A percentile compares a stretch with the other conserved stretches of the same genome.
Evolutionary conservation across 1,140 invertebrate species (phyloP).

Genomic region (Druon quercuslanigerum): DNA sequence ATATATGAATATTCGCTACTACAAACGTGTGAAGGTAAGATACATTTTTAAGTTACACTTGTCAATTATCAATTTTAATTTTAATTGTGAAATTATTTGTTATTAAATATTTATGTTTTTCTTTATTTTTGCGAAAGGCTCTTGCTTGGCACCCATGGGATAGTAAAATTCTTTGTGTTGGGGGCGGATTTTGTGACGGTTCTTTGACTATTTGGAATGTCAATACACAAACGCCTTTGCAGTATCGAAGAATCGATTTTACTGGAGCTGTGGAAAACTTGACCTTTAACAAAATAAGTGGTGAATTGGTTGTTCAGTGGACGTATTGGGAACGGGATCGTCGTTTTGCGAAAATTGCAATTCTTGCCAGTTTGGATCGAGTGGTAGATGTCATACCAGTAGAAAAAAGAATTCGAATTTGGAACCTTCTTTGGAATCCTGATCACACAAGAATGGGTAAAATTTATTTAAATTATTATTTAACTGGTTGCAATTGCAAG

Average conservation of each 20-base stretch:
- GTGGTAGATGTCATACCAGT: constrained; percentile 58
- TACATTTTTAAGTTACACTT: too few relatives aligned
- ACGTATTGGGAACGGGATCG: constrained; percentile 41
- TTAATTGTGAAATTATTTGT: too few relatives aligned
- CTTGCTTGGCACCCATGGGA: constrained; percentile 64
- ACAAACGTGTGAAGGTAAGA: constrained; percentile 42
- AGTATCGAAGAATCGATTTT: constrained; percentile 48
- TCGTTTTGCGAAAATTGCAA: constrained; percentile 44
- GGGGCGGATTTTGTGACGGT: constrained; percentile 50
- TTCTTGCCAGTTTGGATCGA: constrained; percentile 55
- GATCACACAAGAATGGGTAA: constrained; percentile 59
- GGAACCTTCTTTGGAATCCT: constrained; percentile 53
- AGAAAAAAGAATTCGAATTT: constrained; percentile 33
- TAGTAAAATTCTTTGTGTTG: constrained; percentile 54
- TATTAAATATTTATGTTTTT: too few relatives aligned
- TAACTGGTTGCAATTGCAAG: too few relatives aligned
- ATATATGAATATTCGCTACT: constrained; percentile 49
- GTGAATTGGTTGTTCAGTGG: constrained; percentile 65
- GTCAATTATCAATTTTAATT: too few relatives aligned
- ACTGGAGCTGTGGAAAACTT: constrained; percentile 52
- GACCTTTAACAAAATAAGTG: constrained; percentile 63
- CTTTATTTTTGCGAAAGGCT: constrained; percentile 39
- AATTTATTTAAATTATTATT: background rate
- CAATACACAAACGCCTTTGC: constrained; percentile 40
- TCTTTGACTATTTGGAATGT: constrained; percentile 62